Percentiles rank a stretch among this genome's conserved stretches.
Conservation (phyloP, 2,888 invertebrate species). For the Agrochola lota region DNA sequence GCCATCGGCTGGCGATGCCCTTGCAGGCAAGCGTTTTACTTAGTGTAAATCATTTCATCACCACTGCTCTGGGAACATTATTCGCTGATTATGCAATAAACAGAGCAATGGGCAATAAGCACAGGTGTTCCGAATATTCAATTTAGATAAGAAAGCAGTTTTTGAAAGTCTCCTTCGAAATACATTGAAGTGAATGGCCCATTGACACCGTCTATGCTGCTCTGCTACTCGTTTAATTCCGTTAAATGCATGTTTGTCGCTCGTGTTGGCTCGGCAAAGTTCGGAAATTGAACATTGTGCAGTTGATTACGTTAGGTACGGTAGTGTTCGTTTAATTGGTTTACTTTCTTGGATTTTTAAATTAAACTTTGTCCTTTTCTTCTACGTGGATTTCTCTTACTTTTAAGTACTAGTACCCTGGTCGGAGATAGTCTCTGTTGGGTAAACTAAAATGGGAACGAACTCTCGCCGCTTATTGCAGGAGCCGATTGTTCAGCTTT, state of each 20-base stretch:
- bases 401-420: not conserved
- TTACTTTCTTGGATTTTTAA: not conserved
- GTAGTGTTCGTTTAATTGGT: slow-evolving; percentile 21
- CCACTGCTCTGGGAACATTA: too few species aligned
- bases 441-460: not conserved
- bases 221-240: slow-evolving; percentile 35
- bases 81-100: slow-evolving; percentile 11
- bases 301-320: slow-evolving; percentile 10
- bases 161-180: slow-evolving; percentile 28
- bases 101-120: slow-evolving; percentile 55
- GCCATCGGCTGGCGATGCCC: too few species aligned
- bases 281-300: slow-evolving; percentile 29
- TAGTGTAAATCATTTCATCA: too few species aligned
- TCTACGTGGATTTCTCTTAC: not conserved
- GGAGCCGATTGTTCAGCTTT: not conserved
- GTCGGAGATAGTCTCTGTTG: not conserved
- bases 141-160: slow-evolving; percentile 66
- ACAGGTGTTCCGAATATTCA: slow-evolving; percentile 66
- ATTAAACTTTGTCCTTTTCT: not conserved
- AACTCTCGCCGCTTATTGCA: not conserved
- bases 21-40: too few species aligned
- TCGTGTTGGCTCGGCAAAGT: slow-evolving; percentile 20
- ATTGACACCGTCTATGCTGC: slow-evolving; percentile 23
- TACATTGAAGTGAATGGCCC: slow-evolving; percentile 50
- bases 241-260: slow-evolving; percentile 42